Evolutionary conservation across 2,888 invertebrate species (phyloP), one percentile per base, ranked within the genome.

Genomic region (Nemurella pictetii): DNA sequence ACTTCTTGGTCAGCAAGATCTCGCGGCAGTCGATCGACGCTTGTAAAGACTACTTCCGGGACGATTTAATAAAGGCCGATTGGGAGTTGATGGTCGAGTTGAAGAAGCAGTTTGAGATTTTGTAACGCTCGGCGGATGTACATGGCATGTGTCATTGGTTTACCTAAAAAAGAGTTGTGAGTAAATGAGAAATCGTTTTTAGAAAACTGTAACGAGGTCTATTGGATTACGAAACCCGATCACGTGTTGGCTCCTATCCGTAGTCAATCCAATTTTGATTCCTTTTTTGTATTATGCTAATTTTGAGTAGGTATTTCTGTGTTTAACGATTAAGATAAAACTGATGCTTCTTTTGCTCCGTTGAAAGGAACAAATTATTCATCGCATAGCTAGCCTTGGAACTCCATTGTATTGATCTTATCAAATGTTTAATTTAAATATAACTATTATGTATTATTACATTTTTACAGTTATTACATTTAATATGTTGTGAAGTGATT

Each of bases 21-120:
- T 96, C 97, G 83, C 95, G 99, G 84, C 97, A 98, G 89, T 98
- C 98, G 87, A 99, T 99, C 90, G 99, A 99, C 91, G 99, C 98
- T 9, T 99, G 99, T 92, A 99, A 99, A 92, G 97, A 99, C 89
- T 98, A 99, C 92, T 99, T 99, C 94, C 94, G 99, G 87, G 99
- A 99, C 88, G 99, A 99, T 91, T 93, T 99, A 89, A 92, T 95
- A 89, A 99, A 99, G 92, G 94, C 96, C 87, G 99, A 99, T 90
- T 99, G 99, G 99, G 96, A 97, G 90, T 92, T 99, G 87, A 98
- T 99, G 95, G 96, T 99, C 85, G 99, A 99, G 92, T 92, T 99
- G 89, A 99, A 99, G 92, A 99, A 99, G 91, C 92, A 96, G 89
- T 98, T 99, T 93, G 95, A 98, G 91, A 98, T 99, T 91, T 93